phyloP scores from a whole-genome alignment of 1,140 invertebrate species.

The Nilaparvata lugens region DNA sequence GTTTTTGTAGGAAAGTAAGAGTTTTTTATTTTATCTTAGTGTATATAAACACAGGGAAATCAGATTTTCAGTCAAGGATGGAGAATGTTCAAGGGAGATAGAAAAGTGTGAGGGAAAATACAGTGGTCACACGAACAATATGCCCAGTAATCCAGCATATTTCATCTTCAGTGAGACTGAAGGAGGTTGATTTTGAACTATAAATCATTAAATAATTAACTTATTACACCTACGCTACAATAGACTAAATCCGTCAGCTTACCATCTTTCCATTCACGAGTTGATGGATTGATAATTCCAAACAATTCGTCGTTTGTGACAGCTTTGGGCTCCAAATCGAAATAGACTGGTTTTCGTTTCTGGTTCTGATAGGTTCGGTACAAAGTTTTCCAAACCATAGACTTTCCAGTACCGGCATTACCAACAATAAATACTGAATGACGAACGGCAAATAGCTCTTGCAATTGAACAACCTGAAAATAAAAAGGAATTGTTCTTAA shows the following conservation, averaged over 20 bases:
- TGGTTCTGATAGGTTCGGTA: slow-evolving; percentile 69
- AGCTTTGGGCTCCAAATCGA: slow-evolving; percentile 90
- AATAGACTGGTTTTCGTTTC: slow-evolving; percentile 72
- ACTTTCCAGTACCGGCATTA: slow-evolving; percentile 87
- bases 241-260: slow-evolving; percentile 24
- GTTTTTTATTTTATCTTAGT: too few species aligned
- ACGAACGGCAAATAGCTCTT: slow-evolving; percentile 84
- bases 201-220: too few species aligned
- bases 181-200: too few species aligned
- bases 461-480: slow-evolving; percentile 73
- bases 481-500: neutral
- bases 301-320: slow-evolving; percentile 94
- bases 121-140: too few species aligned
- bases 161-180: too few species aligned
- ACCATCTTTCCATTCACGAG: slow-evolving; percentile 95
- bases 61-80: too few species aligned
- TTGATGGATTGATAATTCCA: slow-evolving; percentile 89
- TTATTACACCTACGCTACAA: too few species aligned
- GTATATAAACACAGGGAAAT: too few species aligned
- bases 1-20: too few species aligned
- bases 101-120: too few species aligned
- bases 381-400: slow-evolving; percentile 86
- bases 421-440: slow-evolving; percentile 93
- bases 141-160: too few species aligned
- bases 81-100: too few species aligned